Conservation (phyloP, 2,797 vertebrate genomes). For the Hafferia zeledoni region DNA sequence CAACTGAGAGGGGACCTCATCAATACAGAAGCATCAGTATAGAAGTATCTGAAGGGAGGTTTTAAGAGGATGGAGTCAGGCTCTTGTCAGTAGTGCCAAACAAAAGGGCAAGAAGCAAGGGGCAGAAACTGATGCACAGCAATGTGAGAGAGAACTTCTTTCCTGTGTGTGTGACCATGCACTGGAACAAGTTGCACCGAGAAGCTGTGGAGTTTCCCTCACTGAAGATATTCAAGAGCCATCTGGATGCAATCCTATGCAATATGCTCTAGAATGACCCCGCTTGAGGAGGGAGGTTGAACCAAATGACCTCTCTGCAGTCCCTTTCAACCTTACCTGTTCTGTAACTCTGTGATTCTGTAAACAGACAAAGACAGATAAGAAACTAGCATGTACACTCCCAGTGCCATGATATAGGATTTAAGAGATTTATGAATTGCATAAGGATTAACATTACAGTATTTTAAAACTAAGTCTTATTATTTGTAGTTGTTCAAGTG, state of each 20-base stretch:
- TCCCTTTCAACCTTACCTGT: neutral
- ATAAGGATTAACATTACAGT: neutral
- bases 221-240: neutral
- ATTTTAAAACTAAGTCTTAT: neutral
- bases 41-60: neutral
- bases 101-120: neutral
- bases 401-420: neutral
- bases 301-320: neutral
- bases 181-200: too few species aligned
- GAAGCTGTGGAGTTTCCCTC: neutral
- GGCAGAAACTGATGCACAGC: neutral
- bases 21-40: neutral
- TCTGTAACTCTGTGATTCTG: neutral
- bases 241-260: neutral
- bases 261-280: neutral
- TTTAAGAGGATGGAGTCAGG: neutral
- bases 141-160: neutral
- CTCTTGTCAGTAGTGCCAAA: neutral
- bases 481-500: neutral
- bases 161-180: neutral
- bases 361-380: neutral
- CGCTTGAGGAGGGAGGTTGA: neutral
- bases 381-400: neutral
- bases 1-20: neutral
- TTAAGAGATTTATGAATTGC: neutral